Conservation (phyloP, 2,797 vertebrate genomes). For the Morus bassanus region DNA sequence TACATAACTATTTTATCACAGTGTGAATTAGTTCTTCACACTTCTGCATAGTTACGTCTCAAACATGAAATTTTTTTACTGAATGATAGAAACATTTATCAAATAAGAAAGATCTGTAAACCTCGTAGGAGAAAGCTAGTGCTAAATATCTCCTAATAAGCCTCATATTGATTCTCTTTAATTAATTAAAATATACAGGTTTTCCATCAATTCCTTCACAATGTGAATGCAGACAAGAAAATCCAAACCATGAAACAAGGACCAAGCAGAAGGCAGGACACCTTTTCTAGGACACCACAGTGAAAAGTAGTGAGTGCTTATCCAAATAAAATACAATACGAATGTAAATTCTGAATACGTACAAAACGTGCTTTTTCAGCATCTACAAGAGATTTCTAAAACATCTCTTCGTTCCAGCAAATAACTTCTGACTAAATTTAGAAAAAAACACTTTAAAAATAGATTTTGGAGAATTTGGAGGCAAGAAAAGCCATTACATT, state of each 20-base stretch:
- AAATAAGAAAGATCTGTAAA: neutral
- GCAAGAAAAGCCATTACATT: neutral
- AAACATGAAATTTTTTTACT: neutral
- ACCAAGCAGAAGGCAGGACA: neutral
- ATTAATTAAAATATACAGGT: neutral
- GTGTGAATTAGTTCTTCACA: conserved; percentile 26
- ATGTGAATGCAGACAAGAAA: neutral
- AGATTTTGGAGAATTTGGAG: neutral
- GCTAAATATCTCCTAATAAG: neutral
- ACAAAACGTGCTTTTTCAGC: neutral
- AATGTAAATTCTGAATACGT: neutral
- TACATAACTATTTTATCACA: conserved; percentile 21
- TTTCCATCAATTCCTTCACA: neutral
- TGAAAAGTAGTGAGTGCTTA: neutral
- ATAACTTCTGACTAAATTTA: neutral
- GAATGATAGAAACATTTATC: neutral
- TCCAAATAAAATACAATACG: neutral
- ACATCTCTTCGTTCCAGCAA: neutral
- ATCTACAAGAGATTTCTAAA: neutral
- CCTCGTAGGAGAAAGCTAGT: neutral
- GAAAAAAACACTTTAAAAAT: neutral
- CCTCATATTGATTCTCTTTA: neutral
- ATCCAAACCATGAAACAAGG: neutral
- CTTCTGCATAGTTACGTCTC: neutral
- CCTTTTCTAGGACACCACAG: neutral